Conservation (phyloP, 2,797 vertebrate species). For the Macropodus opercularis region DNA sequence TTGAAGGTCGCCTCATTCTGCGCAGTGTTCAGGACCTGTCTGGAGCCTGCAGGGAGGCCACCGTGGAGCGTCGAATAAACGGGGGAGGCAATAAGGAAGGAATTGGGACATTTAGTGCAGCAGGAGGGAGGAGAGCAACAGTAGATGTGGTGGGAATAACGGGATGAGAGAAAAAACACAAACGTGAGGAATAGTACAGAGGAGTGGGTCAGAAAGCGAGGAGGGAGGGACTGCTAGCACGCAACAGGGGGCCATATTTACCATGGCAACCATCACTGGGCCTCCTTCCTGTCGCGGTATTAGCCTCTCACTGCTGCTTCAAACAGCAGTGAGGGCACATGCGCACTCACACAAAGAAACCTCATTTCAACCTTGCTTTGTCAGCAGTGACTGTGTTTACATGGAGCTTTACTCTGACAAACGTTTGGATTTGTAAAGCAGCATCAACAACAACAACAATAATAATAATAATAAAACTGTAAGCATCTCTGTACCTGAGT, state of each 20-base stretch:
- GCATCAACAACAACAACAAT: no score
- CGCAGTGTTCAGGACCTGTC: constrained; percentile 42
- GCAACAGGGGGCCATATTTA: constrained; percentile 58
- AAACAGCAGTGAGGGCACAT: constrained; percentile 7
- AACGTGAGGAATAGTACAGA: constrained; percentile 18
- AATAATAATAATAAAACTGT: no score
- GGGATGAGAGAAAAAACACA: constrained; percentile 12
- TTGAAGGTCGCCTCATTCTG: constrained; percentile 53
- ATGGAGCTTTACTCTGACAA: background rate
- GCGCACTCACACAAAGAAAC: constrained; percentile 19
- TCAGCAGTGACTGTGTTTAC: background rate
- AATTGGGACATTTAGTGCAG: background rate
- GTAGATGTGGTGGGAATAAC: constrained; percentile 5
- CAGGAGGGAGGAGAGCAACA: background rate
- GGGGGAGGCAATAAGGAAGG: constrained; percentile 24
- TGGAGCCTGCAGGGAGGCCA: constrained; percentile 51
- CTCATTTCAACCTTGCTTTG: constrained; percentile 13
- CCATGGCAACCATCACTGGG: constrained; percentile 73
- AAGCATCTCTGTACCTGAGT: no score
- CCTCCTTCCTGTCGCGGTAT: constrained; percentile 59
- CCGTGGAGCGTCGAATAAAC: constrained; percentile 58
- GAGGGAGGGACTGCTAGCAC: constrained; percentile 38
- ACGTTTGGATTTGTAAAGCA: background rate
- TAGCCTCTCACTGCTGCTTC: constrained; percentile 37
- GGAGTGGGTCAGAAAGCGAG: constrained; percentile 15